A percentile compares a stretch with the other conserved stretches of the same genome.
These are phyloP conservation scores for Ips nitidus DNA, from an alignment of 1,140 invertebrate genomes.

Conservation along the genomic window DNA sequence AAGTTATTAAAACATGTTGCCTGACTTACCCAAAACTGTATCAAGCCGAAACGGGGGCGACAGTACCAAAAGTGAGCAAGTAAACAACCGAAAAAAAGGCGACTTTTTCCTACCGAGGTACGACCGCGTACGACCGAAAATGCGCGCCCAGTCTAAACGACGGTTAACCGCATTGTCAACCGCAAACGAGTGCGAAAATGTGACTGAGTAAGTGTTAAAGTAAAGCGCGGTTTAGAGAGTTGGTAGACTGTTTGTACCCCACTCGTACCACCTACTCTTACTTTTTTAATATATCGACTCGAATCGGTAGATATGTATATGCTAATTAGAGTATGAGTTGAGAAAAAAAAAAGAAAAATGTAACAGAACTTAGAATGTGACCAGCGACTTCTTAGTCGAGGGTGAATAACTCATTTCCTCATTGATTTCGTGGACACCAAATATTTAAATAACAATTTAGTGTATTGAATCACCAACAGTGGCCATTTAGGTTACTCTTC, in stretches of 20 bases:
- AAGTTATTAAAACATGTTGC: too few species aligned
- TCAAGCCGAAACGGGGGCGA: too few species aligned
- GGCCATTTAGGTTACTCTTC: too few species aligned
- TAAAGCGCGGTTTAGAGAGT: slow-evolving; percentile 32
- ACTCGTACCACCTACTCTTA: slow-evolving; percentile 33
- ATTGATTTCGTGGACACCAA: too few species aligned
- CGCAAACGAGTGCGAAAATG: slow-evolving; percentile 25
- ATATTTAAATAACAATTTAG: too few species aligned
- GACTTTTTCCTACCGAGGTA: background rate
- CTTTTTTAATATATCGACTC: slow-evolving; percentile 26
- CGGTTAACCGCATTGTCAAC: slow-evolving; percentile 21
- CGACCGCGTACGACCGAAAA: slow-evolving; percentile 1
- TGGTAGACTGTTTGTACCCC: slow-evolving; percentile 26
- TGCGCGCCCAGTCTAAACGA: slow-evolving; percentile 9
- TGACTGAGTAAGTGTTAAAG: slow-evolving; percentile 32
- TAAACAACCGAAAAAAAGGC: background rate
- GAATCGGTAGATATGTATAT: slow-evolving; percentile 11
- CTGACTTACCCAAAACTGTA: too few species aligned
- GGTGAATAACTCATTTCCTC: slow-evolving; percentile 3
- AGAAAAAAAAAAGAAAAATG: slow-evolving; percentile 20
- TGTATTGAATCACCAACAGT: too few species aligned
- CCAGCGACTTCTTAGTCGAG: slow-evolving; percentile 16
- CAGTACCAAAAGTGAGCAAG: background rate
- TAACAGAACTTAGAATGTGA: slow-evolving; percentile 23
- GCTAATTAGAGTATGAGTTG: slow-evolving; percentile 14